Evolutionary conservation across 2,113 vertebrate genomes (phyloP).

Genomic region (Murina feae): DNA sequence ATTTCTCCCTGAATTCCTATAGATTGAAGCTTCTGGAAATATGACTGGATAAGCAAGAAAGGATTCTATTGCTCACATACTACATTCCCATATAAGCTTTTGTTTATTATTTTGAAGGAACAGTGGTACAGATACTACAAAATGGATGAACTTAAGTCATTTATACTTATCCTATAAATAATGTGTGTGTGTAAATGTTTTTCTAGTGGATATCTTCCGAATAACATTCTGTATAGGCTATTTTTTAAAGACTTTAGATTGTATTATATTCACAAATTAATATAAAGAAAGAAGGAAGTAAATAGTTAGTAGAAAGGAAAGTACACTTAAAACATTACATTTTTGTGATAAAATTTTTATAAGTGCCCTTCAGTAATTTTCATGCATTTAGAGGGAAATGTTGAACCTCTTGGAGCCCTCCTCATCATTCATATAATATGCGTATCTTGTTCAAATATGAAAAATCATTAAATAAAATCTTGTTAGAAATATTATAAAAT

Average conservation of each 20-base stretch:
- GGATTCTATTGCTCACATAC: not conserved
- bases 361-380: constrained; percentile 25
- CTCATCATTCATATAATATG: not conserved
- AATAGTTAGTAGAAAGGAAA: constrained; percentile 33
- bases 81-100: not conserved
- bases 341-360: constrained; percentile 32
- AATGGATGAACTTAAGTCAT: not conserved
- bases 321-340: not conserved
- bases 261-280: not conserved
- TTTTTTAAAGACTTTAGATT: not conserved
- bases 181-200: not conserved
- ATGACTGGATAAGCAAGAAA: not conserved
- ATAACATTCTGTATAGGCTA: not conserved
- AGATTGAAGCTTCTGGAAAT: not conserved
- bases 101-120: not conserved
- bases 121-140: not conserved
- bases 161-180: not conserved
- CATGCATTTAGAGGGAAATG: not conserved
- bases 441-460: constrained; percentile 27
- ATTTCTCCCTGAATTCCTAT: not conserved
- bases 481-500: constrained; percentile 41
- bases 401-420: not conserved
- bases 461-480: constrained; percentile 50
- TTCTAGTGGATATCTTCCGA: not conserved
- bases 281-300: not conserved